A percentile compares a stretch with the other conserved stretches of the same genome.
phyloP scores from a whole-genome alignment of 35 echinoderm and acorn worm species.

The Heliocidaris tuberculata region DNA sequence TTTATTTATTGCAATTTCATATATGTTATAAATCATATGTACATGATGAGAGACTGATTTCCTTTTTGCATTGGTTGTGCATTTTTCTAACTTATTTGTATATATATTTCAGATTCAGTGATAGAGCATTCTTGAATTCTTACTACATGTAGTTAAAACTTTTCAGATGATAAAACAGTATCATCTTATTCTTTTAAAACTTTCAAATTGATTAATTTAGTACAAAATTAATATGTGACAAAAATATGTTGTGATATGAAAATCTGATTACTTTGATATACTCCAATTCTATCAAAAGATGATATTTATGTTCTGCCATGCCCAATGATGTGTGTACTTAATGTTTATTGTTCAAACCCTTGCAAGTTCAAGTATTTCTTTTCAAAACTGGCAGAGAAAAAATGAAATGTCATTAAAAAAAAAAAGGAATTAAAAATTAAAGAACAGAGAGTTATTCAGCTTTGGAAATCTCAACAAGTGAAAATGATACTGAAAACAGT shows the following conservation, averaged over 20 bases:
- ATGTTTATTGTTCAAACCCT: neutral
- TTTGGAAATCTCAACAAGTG: too few relatives aligned
- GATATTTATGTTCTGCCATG: too few relatives aligned
- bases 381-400: neutral
- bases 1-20: neutral
- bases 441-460: too few relatives aligned
- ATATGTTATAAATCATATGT: neutral
- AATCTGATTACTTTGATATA: neutral
- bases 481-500: too few relatives aligned
- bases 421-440: too few relatives aligned
- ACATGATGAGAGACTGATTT: constrained; percentile 1
- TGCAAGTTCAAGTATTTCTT: too few relatives aligned
- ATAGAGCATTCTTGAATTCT: neutral
- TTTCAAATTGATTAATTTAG: neutral
- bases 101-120: neutral
- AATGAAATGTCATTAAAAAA: neutral
- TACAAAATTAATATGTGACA: neutral
- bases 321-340: neutral
- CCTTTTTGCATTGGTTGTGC: neutral
- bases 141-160: too few relatives aligned
- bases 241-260: neutral
- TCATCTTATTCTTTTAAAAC: neutral
- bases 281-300: neutral
- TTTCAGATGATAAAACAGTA: neutral
- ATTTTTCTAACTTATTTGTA: constrained; percentile 19